Base-by-base conservation (phyloP, 2,113 vertebrate genomes). In the Cettia cetti region DNA sequence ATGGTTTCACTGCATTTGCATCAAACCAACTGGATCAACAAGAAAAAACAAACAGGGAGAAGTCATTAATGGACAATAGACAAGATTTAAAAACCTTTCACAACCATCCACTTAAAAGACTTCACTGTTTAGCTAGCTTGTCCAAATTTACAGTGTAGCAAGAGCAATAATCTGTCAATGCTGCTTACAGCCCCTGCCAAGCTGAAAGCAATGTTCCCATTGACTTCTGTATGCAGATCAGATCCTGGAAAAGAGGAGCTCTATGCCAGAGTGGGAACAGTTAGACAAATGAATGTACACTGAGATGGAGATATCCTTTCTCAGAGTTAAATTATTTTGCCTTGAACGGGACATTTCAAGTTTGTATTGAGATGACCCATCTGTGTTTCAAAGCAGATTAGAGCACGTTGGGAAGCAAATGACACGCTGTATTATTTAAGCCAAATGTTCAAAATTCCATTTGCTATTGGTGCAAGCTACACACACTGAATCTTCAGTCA, bases 11-110 rank as follows among this genome's bases (percentile, higher is more conserved):
- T 49, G 45, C 33, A 63, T 92, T 96, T 92, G 59, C 68, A 92
- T 86, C 87, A 92, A 95, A 94, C 37, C 57, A 86, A 92, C 37
- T 82, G 72, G 56, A 96, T 74, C 75, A 91, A 84, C 66, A 71
- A 87, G 49, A 71, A 86, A 78, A 86, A 86, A 42, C 66, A 91
- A 91, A 65, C 54, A 79, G 35, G 17, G 44, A 22, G 89, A 95
- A 82, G 56, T 49, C 14, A 2, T 76, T 86, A 85, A 80, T 61
- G 78, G 70, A 94, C 64, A 90, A 90, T 88, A 77, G 42, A 68
- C 52, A 88, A 89, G 92, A 92, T 92, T 90, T 90, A 74, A 93
- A 95, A 94, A 77, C 70, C 66, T 90, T 87, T 94, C 90, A 91
- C 70, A 90, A 80, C 45, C 74, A 92, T 63, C 54, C 82, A 82